Evolutionary conservation across 2,797 vertebrate genomes (phyloP).

Genomic region (Buceros bicornis): DNA sequence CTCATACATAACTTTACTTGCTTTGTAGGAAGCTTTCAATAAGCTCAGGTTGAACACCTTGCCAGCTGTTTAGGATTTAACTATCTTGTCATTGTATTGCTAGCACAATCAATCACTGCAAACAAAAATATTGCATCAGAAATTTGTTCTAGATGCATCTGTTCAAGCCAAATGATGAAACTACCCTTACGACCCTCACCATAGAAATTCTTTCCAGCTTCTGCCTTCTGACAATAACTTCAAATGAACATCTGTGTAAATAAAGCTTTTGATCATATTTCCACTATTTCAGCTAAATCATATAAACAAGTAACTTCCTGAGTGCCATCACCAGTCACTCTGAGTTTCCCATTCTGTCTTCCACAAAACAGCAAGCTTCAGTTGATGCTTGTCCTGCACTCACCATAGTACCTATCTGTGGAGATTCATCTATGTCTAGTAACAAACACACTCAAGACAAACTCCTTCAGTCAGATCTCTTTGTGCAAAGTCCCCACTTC

Average conservation of each 20-base stretch:
- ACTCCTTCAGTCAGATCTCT: neutral
- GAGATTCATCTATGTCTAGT: neutral
- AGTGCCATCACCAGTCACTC: neutral
- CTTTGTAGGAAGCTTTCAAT: slow-evolving; percentile 25
- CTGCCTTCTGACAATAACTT: neutral
- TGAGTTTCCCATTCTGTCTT: neutral
- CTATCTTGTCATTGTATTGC: neutral
- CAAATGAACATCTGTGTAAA: neutral
- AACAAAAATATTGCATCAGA: slow-evolving; percentile 42
- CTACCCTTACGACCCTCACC: neutral
- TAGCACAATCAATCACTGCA: slow-evolving; percentile 6
- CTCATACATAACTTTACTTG: neutral
- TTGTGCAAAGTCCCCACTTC: neutral
- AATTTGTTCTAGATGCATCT: neutral
- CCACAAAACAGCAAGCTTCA: neutral
- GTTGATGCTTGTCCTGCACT: neutral
- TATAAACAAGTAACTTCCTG: neutral
- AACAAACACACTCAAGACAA: fast-evolving
- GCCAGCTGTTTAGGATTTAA: slow-evolving; percentile 46
- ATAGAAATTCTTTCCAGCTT: neutral
- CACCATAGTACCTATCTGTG: neutral
- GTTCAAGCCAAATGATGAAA: slow-evolving; percentile 14
- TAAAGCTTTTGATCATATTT: slow-evolving; percentile 13
- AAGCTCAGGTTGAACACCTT: neutral
- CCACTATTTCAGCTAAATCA: neutral